Evolutionary conservation across 2,797 vertebrate species (phyloP).

Genomic region (Darevskia nairensis): DNA sequence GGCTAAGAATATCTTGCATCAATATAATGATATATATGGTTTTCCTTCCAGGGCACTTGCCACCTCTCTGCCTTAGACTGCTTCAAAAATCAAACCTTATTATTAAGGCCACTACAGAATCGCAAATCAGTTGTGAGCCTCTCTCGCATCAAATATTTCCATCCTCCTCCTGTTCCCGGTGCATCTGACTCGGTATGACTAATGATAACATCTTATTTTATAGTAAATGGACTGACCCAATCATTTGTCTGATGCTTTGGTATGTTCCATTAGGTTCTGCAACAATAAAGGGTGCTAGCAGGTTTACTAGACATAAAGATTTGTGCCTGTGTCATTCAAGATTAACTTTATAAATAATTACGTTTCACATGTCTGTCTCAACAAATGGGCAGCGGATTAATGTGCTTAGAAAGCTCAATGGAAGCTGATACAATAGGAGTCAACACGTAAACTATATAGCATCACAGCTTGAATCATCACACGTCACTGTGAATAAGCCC

Average conservation of each 20-base stretch:
- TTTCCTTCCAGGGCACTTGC: constrained; percentile 71
- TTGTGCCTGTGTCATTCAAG: too few species aligned
- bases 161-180: too few species aligned
- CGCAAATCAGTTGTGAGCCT: background rate
- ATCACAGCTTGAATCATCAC: background rate
- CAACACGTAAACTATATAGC: background rate
- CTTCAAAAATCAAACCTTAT: constrained; percentile 66
- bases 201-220: background rate
- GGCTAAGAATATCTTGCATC: background rate
- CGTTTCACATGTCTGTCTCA: background rate
- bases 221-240: background rate
- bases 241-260: background rate
- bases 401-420: background rate
- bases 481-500: background rate
- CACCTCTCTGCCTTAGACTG: constrained; percentile 70
- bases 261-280: background rate
- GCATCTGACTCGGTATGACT: background rate
- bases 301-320: background rate
- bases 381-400: background rate
- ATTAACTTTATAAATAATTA: too few species aligned
- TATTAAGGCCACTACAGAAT: constrained; percentile 60
- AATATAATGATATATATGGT: constrained; percentile 7
- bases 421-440: background rate
- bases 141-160: background rate
- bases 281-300: background rate